phyloP scores from a whole-genome alignment of 2,888 invertebrate species.

The Eremobia ochroleuca region DNA sequence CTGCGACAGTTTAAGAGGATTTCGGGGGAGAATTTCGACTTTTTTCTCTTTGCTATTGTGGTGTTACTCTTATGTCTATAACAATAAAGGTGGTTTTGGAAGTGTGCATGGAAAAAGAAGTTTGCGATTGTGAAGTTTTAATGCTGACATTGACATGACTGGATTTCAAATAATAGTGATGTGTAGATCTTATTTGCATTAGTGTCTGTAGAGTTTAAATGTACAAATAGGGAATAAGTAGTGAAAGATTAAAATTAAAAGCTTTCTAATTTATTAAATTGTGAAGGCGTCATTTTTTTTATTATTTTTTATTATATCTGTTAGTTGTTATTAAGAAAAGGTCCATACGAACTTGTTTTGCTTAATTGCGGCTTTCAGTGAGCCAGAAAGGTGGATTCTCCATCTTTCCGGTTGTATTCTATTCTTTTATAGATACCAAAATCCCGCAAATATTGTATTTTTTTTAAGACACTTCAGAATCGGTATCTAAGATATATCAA shows the following conservation, averaged over 20 bases:
- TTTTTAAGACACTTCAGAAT: background rate
- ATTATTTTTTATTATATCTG: background rate
- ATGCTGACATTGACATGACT: constrained; percentile 59
- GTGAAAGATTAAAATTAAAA: background rate
- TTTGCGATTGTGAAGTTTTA: constrained; percentile 28
- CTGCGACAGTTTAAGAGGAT: constrained; percentile 63
- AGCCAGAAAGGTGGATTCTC: background rate
- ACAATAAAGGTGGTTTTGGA: constrained; percentile 35
- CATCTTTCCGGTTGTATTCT: too few species aligned
- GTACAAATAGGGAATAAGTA: background rate
- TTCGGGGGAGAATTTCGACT: constrained; percentile 35
- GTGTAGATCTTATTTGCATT: constrained; percentile 16
- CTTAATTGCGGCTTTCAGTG: background rate
- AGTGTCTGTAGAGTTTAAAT: constrained; percentile 17
- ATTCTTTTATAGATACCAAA: background rate
- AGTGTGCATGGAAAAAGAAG: constrained; percentile 26
- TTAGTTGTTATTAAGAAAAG: background rate
- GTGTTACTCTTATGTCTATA: constrained; percentile 7
- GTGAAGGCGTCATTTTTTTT: background rate
- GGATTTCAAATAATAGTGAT: constrained; percentile 18
- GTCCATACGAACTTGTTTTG: background rate
- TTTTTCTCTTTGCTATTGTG: background rate
- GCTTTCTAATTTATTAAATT: background rate
- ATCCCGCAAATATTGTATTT: background rate
- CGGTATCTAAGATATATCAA: background rate